These are phyloP conservation scores for Beroe ovata DNA, from an alignment of 37 sponge, comb jelly and placozoan species.

Conservation along the genomic window DNA sequence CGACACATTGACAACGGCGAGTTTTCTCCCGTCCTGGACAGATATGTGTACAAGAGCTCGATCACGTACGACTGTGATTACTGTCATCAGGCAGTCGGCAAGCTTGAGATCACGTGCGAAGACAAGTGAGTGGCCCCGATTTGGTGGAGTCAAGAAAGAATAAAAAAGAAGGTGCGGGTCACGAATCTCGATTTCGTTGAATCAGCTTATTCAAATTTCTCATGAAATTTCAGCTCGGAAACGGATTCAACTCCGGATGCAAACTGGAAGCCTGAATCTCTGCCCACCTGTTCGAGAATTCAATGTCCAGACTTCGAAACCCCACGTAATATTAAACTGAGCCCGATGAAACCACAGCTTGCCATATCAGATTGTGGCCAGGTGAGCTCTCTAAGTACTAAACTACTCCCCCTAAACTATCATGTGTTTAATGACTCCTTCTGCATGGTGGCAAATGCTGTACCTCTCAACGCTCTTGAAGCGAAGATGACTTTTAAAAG, in stretches of 20 bases:
- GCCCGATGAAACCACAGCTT: background rate
- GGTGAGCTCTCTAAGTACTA: background rate
- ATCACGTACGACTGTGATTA: constrained; percentile 40
- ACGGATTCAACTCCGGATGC: background rate
- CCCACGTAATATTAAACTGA: background rate
- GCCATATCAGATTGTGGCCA: background rate
- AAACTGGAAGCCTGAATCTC: background rate
- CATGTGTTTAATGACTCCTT: too few species aligned
- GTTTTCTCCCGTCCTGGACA: background rate
- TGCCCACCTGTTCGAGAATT: constrained; percentile 8
- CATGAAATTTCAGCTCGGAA: background rate
- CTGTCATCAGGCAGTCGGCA: background rate
- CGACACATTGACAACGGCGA: background rate
- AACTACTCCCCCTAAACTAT: too few species aligned
- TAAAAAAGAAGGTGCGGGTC: too few species aligned
- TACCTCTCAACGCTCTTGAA: too few species aligned
- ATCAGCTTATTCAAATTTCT: too few species aligned
- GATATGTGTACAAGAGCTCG: background rate
- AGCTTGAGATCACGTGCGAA: background rate
- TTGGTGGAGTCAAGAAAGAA: too few species aligned
- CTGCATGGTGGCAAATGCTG: too few species aligned
- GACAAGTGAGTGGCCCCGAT: background rate
- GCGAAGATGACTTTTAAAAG: too few species aligned
- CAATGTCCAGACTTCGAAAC: background rate
- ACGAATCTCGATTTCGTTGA: too few species aligned